phyloP scores from a whole-genome alignment of 2,888 invertebrate species.

The Plutella xylostella region DNA sequence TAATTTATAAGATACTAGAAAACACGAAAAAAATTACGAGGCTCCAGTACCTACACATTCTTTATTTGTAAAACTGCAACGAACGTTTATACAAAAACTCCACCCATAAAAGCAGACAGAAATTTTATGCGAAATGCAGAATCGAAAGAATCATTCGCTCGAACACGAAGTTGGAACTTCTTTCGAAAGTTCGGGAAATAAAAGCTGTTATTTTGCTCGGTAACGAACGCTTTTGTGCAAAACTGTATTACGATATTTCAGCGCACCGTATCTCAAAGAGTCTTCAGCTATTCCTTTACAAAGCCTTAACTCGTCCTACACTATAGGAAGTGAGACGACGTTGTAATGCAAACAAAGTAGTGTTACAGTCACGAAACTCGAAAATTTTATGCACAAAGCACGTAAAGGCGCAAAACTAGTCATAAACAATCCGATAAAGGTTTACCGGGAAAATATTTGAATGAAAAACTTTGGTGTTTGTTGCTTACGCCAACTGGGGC shows the following conservation, averaged over 20 bases:
- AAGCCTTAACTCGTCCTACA: slow-evolving; percentile 4
- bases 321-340: slow-evolving; percentile 8
- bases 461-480: slow-evolving; percentile 8
- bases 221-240: slow-evolving; percentile 36
- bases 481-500: background rate
- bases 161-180: background rate
- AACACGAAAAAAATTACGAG: background rate
- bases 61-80: no score
- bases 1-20: slow-evolving; percentile 28
- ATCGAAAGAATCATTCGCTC: background rate
- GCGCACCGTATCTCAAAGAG: slow-evolving; percentile 5
- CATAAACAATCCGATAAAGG: slow-evolving; percentile 14
- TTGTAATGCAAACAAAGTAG: slow-evolving; percentile 11
- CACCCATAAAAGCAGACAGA: no score
- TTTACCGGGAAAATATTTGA: slow-evolving; percentile 10
- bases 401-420: slow-evolving; percentile 11
- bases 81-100: no score
- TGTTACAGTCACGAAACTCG: slow-evolving; percentile 8
- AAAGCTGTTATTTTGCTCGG: slow-evolving; percentile 32
- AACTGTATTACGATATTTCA: slow-evolving; percentile 7
- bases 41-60: background rate
- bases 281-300: slow-evolving; percentile 10
- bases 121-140: background rate
- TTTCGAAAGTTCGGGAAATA: slow-evolving; percentile 19
- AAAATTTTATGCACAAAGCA: slow-evolving; percentile 8